Evolutionary conservation across 2,888 invertebrate genomes (phyloP).

Genomic region (Heliconius ismenius): DNA sequence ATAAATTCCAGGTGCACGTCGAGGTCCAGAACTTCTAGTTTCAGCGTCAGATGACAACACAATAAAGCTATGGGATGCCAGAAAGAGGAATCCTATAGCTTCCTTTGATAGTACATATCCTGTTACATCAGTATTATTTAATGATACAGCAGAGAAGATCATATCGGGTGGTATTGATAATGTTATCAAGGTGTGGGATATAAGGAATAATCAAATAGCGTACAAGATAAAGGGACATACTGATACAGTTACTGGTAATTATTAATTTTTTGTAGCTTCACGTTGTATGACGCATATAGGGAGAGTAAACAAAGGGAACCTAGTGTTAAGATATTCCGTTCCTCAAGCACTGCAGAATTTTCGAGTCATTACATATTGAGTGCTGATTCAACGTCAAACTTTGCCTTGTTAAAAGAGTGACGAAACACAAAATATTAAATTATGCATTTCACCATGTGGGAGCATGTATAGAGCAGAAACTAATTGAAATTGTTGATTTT

Average conservation of each 20-base stretch:
- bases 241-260: slow-evolving; percentile 93
- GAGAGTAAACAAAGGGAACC: too few relatives aligned
- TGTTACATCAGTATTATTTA: slow-evolving; percentile 94
- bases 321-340: too few relatives aligned
- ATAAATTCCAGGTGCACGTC: slow-evolving; percentile 83
- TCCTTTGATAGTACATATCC: slow-evolving; percentile 88
- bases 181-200: slow-evolving; percentile 98
- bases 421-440: too few relatives aligned
- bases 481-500: too few relatives aligned
- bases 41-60: slow-evolving; percentile 98
- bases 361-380: too few relatives aligned
- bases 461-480: too few relatives aligned
- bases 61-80: slow-evolving; percentile 95
- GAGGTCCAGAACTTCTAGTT: slow-evolving; percentile 94
- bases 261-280: background rate
- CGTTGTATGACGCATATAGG: too few relatives aligned
- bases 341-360: too few relatives aligned
- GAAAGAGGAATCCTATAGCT: slow-evolving; percentile 90
- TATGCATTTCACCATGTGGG: too few relatives aligned
- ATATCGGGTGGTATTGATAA: slow-evolving; percentile 98
- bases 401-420: too few relatives aligned
- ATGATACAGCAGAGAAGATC: slow-evolving; percentile 97
- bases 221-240: slow-evolving; percentile 95
- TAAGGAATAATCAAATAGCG: slow-evolving; percentile 91
- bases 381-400: too few relatives aligned